Evolutionary conservation across 2,113 vertebrate genomes (phyloP), one percentile per base, ranked within the genome.

Genomic region (Merops nubicus): DNA sequence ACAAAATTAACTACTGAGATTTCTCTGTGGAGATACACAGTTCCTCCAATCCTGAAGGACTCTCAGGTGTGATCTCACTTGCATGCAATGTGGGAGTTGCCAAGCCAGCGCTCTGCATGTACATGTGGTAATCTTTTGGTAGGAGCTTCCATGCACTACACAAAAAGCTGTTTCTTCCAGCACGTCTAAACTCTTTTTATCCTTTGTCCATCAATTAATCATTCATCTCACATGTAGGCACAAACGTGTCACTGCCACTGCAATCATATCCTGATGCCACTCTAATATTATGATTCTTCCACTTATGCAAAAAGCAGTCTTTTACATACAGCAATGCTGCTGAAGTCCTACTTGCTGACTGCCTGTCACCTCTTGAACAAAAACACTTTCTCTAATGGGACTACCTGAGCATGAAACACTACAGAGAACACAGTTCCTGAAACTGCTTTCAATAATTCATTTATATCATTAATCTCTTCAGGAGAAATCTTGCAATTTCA

Each of bases 341-440:
- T 82, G 15, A 60, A 77, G 82, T 80, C 83, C 76, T 92, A 38
- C 51, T 68, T 91, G 60, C 48, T 28, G 34, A 74, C 43, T 78
- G 72, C 47, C 68, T 88, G 53, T 84, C 88, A 91, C 40, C 82
- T 89, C 43, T 74, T 14, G 21, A 91, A 91, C n/a, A 89, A 84
- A 95, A 91, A 51, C 12, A 69, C 18, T 13, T 91, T 48, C 57
- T 77, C 63, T 63, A 77, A 70, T 34, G 51, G 59, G 51, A 77
- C 54, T 74, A 89, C 34, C 36, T 56, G 56, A 85, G 77, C 60
- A 57, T 1, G 28, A 92, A 84, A 80, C 29, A 67, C 59, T 22
- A 48, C 20, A 45, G 29, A 65, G 28, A 93, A 79, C 40, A 56
- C 26, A 31, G 23, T 28, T 84, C 19, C 47, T 60, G 43, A 51